Evolutionary conservation across 2,888 invertebrate species (phyloP), one percentile per base, ranked within the genome.

Genomic region (Epistrophella euchroma): DNA sequence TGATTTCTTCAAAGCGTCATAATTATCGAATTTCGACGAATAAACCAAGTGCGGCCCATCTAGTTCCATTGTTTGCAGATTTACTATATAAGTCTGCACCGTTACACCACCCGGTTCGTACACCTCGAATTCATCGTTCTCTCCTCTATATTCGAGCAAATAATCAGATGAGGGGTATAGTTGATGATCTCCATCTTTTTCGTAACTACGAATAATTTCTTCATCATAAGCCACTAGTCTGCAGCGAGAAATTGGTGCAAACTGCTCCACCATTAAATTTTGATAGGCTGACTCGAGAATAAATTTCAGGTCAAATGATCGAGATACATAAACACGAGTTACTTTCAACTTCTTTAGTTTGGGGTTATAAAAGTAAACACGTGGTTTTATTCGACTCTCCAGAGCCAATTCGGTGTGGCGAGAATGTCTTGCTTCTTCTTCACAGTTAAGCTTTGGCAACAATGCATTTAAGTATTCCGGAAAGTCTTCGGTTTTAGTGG

Each of bases 161-260:
- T 96, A 94, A 89, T 95, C 95, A 91, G 93, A 68, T 90, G 93
- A 88, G n/a, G 90, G 90, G 10, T 89, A 88, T 28, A 91, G 47
- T 1, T 93, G 92, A 3, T 89, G 88, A 70, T 91, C 90, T 22
- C 93, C 91, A 62, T 94, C 91, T 25, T 86, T 88, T 84, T 96
- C 95, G 89, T 95, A 95, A 76, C 95, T 96, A 83, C 94, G 93
- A 85, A 95, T 94, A 32, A 97, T 94, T 11, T 94, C 93, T 86
- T 95, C 95, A 89, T 96, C 95, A 89, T 95, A 97, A 74, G 94
- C 94, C 22, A 97, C 96, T 32, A 97, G 92, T 6, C 97, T 94
- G 89, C 96, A 96, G 86, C 95, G 94, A 68, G 95, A 94, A n/a
- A 95, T 88, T 4, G 94, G 94, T 1, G 95, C 94, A 78, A 94